Evolutionary conservation across 2,113 vertebrate species (phyloP).

Genomic region (Dasyornis broadbenti): DNA sequence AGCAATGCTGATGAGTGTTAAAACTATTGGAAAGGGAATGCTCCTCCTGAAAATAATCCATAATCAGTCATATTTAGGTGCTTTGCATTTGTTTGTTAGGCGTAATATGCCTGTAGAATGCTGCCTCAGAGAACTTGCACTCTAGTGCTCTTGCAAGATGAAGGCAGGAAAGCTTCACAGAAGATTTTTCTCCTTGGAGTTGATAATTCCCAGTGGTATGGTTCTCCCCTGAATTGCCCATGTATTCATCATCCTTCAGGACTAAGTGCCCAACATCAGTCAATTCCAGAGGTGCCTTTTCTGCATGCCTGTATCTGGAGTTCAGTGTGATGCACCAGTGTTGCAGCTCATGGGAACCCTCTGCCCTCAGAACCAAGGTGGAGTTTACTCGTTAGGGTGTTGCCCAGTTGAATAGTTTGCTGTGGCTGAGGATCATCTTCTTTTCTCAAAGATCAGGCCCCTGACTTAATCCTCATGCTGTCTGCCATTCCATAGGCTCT

Average conservation of each 20-base stretch:
- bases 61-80: accelerated
- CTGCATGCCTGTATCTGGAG: background rate
- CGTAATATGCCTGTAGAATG: no score
- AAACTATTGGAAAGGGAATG: background rate
- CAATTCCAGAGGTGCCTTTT: background rate
- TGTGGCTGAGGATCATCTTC: background rate
- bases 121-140: background rate
- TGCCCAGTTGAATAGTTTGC: background rate
- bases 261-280: background rate
- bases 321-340: background rate
- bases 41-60: background rate
- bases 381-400: background rate
- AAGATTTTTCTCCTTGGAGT: background rate
- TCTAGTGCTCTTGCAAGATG: background rate
- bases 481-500: background rate
- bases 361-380: accelerated
- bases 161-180: background rate
- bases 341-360: accelerated
- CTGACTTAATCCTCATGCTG: background rate
- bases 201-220: background rate
- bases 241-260: background rate
- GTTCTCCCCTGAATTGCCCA: background rate
- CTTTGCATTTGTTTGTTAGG: background rate
- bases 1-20: background rate
- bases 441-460: background rate